Conservation (phyloP, 2,113 vertebrate species). For the Blennius ocellaris region DNA sequence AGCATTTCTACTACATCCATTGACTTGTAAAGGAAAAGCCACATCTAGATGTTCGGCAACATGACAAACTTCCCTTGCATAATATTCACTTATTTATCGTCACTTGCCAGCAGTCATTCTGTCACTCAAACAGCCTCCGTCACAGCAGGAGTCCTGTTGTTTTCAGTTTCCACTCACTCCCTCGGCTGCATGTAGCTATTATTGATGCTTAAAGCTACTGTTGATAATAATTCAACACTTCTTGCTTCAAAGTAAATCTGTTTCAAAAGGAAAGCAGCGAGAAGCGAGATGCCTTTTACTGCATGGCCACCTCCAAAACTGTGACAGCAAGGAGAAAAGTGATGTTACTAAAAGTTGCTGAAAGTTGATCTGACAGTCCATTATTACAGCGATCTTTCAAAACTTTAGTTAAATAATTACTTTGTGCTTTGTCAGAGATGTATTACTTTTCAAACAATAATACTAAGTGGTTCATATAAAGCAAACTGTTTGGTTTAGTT, state of each 20-base stretch:
- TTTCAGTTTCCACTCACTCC: constrained; percentile 29
- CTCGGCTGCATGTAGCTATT: neutral
- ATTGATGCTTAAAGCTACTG: constrained; percentile 19
- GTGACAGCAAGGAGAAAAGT: neutral
- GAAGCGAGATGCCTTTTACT: neutral
- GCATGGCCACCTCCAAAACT: constrained; percentile 1
- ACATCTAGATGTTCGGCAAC: constrained; percentile 15
- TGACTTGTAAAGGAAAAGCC: neutral
- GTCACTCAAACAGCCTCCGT: constrained; percentile 33
- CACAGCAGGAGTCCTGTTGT: constrained; percentile 34
- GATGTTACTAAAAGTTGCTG: neutral
- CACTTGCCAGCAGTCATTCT: constrained; percentile 25
- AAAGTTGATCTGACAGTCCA: neutral
- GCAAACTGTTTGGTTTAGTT: too few relatives aligned
- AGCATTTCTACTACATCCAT: constrained; percentile 2
- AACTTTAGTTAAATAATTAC: too few relatives aligned
- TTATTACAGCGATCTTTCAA: neutral
- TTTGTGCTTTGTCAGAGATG: too few relatives aligned
- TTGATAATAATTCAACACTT: constrained; percentile 17
- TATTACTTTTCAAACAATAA: too few relatives aligned
- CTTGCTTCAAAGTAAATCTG: constrained; percentile 14
- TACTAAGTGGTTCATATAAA: too few relatives aligned
- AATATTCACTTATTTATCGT: constrained; percentile 23
- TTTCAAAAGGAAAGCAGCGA: constrained; percentile 6
- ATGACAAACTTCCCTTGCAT: constrained; percentile 20